Conservation (phyloP, 2,797 vertebrate genomes). For the Neosilurus mollespiculum region DNA sequence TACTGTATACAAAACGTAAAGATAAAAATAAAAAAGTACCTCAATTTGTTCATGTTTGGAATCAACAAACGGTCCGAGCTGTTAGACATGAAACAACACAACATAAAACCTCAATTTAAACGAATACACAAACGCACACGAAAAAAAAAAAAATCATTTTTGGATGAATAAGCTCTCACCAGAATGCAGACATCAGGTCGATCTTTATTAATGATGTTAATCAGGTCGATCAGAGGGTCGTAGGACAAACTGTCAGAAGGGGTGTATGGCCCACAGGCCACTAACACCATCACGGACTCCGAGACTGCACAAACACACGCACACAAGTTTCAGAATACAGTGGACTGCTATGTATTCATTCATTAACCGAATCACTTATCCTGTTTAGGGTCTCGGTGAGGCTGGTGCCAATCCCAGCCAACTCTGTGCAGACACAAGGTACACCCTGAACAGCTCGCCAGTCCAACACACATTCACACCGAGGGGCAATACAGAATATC, state of each 20-base stretch:
- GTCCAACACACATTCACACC: too few species aligned
- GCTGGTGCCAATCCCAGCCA: too few species aligned
- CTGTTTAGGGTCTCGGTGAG: too few species aligned
- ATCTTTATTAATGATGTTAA: slow-evolving; percentile 77
- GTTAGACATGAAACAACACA: slow-evolving; percentile 37
- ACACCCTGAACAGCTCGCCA: too few species aligned
- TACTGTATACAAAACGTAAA: background rate
- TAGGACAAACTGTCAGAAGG: slow-evolving; percentile 85
- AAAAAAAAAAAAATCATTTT: too few species aligned
- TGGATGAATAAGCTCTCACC: slow-evolving; percentile 66
- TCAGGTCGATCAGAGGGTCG: slow-evolving; percentile 87
- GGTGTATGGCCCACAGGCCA: slow-evolving; percentile 89
- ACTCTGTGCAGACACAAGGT: too few species aligned
- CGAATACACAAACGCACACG: too few species aligned
- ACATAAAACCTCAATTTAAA: background rate
- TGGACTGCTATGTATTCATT: background rate
- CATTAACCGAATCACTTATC: too few species aligned
- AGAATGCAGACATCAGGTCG: slow-evolving; percentile 86
- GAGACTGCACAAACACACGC: slow-evolving; percentile 39
- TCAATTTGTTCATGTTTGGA: slow-evolving; percentile 92
- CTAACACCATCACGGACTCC: slow-evolving; percentile 76
- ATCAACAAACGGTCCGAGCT: slow-evolving; percentile 93
- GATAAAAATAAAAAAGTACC: slow-evolving; percentile 65
- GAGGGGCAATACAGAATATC: too few species aligned
- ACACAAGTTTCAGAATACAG: background rate